phyloP scores from a whole-genome alignment of 1,140 invertebrate genomes.

The Drosophila guanche region DNA sequence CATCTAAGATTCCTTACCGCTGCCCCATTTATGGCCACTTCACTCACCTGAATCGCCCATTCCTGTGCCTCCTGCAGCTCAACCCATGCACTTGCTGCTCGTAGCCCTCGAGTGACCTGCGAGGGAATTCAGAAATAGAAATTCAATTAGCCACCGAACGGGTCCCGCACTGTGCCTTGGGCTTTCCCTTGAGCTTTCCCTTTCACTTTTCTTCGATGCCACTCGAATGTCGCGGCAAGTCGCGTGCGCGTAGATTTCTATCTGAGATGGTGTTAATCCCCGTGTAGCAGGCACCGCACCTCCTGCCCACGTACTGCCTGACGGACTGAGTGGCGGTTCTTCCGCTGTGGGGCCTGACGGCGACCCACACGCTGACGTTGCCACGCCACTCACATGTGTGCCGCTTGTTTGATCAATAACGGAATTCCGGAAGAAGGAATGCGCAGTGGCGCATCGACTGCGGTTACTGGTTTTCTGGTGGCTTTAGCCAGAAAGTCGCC shows the following conservation, averaged over 20 bases:
- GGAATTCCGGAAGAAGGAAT: not conserved
- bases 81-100: slow-evolving; percentile 28
- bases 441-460: slow-evolving; percentile 32
- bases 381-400: slow-evolving; percentile 51
- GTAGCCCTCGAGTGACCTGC: slow-evolving; percentile 55
- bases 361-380: slow-evolving; percentile 46
- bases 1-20: not conserved
- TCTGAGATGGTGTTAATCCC: slow-evolving; percentile 44
- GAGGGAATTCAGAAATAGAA: slow-evolving; percentile 66
- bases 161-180: slow-evolving; percentile 7
- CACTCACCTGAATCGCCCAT: slow-evolving; percentile 73
- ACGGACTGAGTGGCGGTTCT: slow-evolving; percentile 38
- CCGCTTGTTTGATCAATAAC: slow-evolving; percentile 43
- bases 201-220: slow-evolving; percentile 64
- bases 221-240: slow-evolving; percentile 29
- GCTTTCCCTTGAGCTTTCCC: slow-evolving; percentile 11
- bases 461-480: slow-evolving; percentile 26
- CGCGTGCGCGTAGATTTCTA: slow-evolving; percentile 74
- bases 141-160: slow-evolving; percentile 62
- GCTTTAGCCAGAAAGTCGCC: slow-evolving; percentile 27
- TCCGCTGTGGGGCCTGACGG: slow-evolving; percentile 38
- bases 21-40: slow-evolving; percentile 48
- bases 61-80: slow-evolving; percentile 16
- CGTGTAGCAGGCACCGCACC: slow-evolving; percentile 34
- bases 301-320: slow-evolving; percentile 52